These are phyloP conservation scores for Thomomys bottae DNA, from an alignment of 2,113 vertebrate species.

Conservation along the genomic window DNA sequence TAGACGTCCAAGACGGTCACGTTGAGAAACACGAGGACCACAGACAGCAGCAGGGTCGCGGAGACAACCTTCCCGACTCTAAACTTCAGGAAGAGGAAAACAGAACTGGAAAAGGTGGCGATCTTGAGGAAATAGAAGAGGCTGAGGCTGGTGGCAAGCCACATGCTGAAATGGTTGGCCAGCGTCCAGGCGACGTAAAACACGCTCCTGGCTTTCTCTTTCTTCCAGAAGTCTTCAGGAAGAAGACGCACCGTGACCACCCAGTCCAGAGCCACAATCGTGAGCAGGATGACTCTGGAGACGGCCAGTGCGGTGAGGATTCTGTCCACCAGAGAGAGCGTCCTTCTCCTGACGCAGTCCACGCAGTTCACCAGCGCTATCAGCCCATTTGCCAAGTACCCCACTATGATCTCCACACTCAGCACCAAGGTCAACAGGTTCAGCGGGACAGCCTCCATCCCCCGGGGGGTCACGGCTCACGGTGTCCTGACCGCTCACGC, in stretches of 20 bases:
- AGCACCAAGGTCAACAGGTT: not conserved
- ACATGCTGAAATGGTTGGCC: conserved; percentile 8
- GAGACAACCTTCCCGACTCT: conserved; percentile 10
- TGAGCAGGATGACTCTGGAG: not conserved
- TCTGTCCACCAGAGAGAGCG: not conserved
- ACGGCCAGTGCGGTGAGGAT: not conserved
- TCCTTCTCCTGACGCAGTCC: conserved; percentile 24
- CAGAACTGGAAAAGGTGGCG: conserved; percentile 20
- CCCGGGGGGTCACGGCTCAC: too few relatives aligned
- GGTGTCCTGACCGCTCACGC: too few relatives aligned
- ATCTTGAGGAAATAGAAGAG: conserved; percentile 59
- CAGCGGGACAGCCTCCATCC: not conserved
- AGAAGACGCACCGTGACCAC: not conserved
- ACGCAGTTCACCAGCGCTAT: not conserved
- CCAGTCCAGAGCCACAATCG: not conserved
- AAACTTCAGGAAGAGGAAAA: conserved; percentile 57
- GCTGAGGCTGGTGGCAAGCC: not conserved
- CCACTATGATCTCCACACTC: not conserved
- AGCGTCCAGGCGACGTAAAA: not conserved
- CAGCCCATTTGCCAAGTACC: not conserved
- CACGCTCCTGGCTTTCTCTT: not conserved
- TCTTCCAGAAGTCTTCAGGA: not conserved
- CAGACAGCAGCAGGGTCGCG: not conserved
- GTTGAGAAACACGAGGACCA: not conserved
- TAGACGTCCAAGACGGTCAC: not conserved